Evolutionary conservation across 2,113 vertebrate genomes (phyloP).

Genomic region (Ia io): DNA sequence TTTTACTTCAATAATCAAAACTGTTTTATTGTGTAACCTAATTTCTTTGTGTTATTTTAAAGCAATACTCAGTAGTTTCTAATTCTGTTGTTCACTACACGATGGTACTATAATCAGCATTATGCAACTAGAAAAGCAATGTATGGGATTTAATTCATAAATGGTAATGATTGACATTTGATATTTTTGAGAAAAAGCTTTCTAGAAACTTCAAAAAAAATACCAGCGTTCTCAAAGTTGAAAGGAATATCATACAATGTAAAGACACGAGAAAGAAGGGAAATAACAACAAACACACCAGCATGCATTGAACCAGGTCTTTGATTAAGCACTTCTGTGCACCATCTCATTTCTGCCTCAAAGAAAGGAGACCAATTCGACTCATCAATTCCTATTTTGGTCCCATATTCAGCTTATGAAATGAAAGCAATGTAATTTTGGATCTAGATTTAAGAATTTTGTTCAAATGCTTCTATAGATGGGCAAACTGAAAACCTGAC

Average conservation of each 20-base stretch:
- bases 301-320: rapidly evolving
- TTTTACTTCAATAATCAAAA: not conserved
- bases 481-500: not conserved
- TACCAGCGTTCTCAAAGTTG: not conserved
- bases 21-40: not conserved
- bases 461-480: not conserved
- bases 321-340: not conserved
- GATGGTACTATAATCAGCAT: not conserved
- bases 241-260: not conserved
- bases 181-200: not conserved
- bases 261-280: not conserved
- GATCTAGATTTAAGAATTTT: not conserved
- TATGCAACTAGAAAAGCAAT: not conserved
- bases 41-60: not conserved
- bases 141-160: not conserved
- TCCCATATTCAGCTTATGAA: not conserved
- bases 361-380: not conserved
- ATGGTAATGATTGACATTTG: not conserved
- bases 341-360: not conserved
- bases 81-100: not conserved
- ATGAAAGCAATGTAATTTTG: not conserved
- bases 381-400: not conserved
- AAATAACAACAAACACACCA: not conserved
- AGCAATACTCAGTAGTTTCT: not conserved
- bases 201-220: not conserved